These are phyloP conservation scores for Pagrus major DNA, from an alignment of 2,113 vertebrate genomes.

Conservation along the genomic window DNA sequence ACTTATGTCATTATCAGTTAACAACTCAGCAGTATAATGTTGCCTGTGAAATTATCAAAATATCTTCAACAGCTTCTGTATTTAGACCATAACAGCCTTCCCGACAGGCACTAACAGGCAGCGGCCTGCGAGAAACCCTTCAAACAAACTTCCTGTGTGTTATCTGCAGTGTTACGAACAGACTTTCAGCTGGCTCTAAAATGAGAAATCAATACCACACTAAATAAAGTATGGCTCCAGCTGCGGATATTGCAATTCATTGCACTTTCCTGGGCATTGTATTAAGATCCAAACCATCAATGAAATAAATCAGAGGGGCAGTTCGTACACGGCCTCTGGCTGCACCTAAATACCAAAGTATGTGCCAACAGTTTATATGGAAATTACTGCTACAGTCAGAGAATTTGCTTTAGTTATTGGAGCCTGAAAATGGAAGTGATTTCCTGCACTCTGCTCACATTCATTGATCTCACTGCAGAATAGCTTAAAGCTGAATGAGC, in stretches of 20 bases:
- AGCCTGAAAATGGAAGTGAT: conserved; percentile 37
- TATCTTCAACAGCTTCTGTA: not conserved
- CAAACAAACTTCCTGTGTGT: conserved; percentile 37
- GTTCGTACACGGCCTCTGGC: not conserved
- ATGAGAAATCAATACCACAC: conserved; percentile 50
- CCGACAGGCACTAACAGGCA: conserved; percentile 15
- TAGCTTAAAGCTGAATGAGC: conserved; percentile 65
- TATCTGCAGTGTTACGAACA: conserved; percentile 37
- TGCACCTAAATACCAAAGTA: not conserved
- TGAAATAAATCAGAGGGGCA: conserved; percentile 16
- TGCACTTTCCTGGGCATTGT: conserved; percentile 9
- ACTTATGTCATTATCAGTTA: not conserved
- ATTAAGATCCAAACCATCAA: conserved; percentile 6
- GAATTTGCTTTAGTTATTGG: conserved; percentile 38
- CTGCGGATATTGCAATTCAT: conserved; percentile 30
- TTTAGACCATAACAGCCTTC: conserved; percentile 15
- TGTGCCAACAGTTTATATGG: not conserved
- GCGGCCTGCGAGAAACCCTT: conserved; percentile 14
- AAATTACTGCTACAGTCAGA: conserved; percentile 27
- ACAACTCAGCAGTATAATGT: conserved; percentile 3
- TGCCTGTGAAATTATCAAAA: conserved; percentile 19
- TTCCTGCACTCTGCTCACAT: conserved; percentile 59
- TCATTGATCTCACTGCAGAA: conserved; percentile 68
- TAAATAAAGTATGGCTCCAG: conserved; percentile 44
- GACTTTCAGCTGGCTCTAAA: conserved; percentile 24